Base-by-base conservation (phyloP, 2,113 vertebrate genomes). In the Mandrillus leucophaeus region DNA sequence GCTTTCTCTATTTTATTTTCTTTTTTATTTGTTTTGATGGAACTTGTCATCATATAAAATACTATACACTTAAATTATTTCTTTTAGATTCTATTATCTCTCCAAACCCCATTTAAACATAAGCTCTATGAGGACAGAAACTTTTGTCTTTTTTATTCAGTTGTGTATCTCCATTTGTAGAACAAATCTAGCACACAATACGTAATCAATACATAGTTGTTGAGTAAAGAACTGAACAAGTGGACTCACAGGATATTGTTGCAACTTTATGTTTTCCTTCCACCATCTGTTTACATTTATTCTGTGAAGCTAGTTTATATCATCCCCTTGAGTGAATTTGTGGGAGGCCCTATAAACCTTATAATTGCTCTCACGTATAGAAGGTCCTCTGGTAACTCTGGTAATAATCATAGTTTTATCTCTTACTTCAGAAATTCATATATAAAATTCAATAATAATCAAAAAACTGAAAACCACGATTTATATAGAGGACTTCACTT, bases 371-470 rank as follows among this genome's bases (percentile, higher is more conserved):
- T 83, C 92, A 52, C 50, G 27, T 52, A 88, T 14, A 81, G 14
- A 76, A 57, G 9, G 13, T 59, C 23, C 35, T 90, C 23, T 50
- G 22, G 52, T 94, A n/a, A 80, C 40, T 84, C 55, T 48, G 45
- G 30, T 40, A n/a, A 81, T 27, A 87, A 93, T 9, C 9, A 70
- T 17, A 52, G 16, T 79, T 79, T 95, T 72, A 61, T 68, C 30
- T 80, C 40, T 96, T 40, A 87, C 25, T 95, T 84, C 3, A 70
- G 61, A 90, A 90, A 81, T 88, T 83, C 40, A 22, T 80, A 92
- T 57, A 52, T 40, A 20, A 14, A 95, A 32, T 72, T 90, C 35
- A 83, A 59, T 43, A 73, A 92, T 75, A 75, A 88, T 72, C 5
- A 16, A 57, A 82, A 97, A 59, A 45, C 16, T 66, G 27, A 68